Conservation (phyloP, 2,113 vertebrate genomes). For the Myotis brandtii region DNA sequence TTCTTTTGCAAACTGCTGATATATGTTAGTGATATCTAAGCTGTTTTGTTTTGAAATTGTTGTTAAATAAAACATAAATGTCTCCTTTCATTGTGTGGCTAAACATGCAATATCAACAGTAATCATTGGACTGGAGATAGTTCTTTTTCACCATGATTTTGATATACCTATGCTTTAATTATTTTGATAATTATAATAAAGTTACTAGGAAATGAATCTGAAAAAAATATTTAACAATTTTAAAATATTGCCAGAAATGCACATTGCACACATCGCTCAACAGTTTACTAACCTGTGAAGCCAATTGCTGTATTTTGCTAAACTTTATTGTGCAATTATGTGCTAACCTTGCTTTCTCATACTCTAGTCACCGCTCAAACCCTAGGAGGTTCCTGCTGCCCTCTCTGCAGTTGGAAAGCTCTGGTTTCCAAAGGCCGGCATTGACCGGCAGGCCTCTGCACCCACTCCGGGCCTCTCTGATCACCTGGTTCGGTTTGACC, state of each 20-base stretch:
- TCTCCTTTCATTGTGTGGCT: background rate
- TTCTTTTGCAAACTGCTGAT: background rate
- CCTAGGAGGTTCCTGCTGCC: background rate
- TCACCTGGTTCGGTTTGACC: background rate
- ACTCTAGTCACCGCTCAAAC: background rate
- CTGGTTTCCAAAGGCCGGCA: background rate
- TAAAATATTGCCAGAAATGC: background rate
- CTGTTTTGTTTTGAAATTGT: constrained; percentile 25
- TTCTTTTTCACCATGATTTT: constrained; percentile 18
- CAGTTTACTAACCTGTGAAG: background rate
- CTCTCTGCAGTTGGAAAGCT: accelerated
- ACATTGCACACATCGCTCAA: background rate
- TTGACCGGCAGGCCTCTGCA: background rate
- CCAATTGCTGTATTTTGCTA: background rate
- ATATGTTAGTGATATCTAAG: background rate
- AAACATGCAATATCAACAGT: background rate
- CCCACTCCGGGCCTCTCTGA: too few relatives aligned
- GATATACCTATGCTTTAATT: background rate
- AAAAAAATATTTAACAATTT: background rate
- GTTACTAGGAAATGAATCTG: background rate
- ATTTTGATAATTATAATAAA: background rate
- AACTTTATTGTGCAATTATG: background rate
- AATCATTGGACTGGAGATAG: background rate
- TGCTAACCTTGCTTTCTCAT: background rate
- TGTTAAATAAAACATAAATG: background rate